Conservation (phyloP, 2,113 vertebrate species). For the Talpa occidentalis region DNA sequence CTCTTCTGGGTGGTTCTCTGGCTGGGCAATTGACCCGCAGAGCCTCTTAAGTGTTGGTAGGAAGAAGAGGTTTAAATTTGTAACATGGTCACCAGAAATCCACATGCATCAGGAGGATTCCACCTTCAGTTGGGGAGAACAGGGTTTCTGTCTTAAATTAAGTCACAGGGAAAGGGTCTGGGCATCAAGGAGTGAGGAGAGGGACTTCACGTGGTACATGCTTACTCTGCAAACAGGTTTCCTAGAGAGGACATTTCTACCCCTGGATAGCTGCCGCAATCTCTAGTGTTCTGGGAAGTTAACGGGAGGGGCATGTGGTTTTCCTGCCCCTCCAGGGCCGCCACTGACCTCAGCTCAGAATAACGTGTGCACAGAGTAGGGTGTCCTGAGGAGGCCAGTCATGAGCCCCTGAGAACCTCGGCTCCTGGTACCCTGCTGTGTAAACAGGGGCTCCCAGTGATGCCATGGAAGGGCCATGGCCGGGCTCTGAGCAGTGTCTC, state of each 20-base stretch:
- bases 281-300: no score
- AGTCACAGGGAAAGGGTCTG: not conserved
- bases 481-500: not conserved
- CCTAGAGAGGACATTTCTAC: no score
- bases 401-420: not conserved
- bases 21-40: not conserved
- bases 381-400: no score
- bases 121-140: not conserved
- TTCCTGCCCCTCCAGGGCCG: not conserved
- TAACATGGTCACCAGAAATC: not conserved
- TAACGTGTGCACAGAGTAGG: no score
- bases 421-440: not conserved
- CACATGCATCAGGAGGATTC: not conserved
- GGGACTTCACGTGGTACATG: no score
- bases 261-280: no score
- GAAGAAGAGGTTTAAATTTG: not conserved
- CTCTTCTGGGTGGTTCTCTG: not conserved
- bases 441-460: not conserved
- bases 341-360: no score
- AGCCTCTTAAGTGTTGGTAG: not conserved
- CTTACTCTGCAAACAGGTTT: no score
- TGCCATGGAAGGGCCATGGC: accelerated
- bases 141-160: not conserved
- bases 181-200: no score
- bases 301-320: not conserved